Evolutionary conservation across 2,113 vertebrate species (phyloP).

Genomic region (Athene noctua): DNA sequence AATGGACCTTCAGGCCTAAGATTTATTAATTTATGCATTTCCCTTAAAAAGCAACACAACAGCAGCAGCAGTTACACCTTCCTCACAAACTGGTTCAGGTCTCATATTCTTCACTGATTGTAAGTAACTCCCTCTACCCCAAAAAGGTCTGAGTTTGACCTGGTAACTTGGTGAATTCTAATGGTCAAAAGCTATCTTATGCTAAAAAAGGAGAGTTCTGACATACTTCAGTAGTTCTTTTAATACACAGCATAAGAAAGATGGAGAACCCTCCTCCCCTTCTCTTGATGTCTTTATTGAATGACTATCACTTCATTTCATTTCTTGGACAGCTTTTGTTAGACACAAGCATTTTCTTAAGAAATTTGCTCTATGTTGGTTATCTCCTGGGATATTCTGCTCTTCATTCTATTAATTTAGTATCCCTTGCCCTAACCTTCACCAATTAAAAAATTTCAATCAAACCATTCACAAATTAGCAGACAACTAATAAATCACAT

Average conservation of each 20-base stretch:
- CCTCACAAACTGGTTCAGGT: not conserved
- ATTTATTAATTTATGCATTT: not conserved
- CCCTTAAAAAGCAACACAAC: not conserved
- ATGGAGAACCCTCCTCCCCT: not conserved
- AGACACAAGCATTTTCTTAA: not conserved
- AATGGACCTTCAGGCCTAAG: not conserved
- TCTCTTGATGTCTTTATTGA: not conserved
- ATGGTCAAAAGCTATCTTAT: not conserved
- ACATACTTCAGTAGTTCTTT: not conserved
- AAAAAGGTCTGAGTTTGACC: not conserved
- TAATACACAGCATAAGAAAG: not conserved
- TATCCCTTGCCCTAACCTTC: not conserved
- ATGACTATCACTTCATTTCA: not conserved
- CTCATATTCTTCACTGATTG: not conserved
- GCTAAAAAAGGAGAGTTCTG: not conserved
- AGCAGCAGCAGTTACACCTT: not conserved
- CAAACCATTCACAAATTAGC: not conserved
- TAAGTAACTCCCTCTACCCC: not conserved
- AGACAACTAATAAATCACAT: not conserved
- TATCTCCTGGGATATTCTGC: not conserved
- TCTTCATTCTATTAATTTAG: not conserved
- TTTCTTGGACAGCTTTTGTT: not conserved
- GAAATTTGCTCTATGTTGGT: not conserved
- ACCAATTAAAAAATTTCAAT: not conserved
- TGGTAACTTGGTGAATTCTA: not conserved